Evolutionary conservation across 2,113 vertebrate species (phyloP).

Genomic region (Epinephelus fuscoguttatus): DNA sequence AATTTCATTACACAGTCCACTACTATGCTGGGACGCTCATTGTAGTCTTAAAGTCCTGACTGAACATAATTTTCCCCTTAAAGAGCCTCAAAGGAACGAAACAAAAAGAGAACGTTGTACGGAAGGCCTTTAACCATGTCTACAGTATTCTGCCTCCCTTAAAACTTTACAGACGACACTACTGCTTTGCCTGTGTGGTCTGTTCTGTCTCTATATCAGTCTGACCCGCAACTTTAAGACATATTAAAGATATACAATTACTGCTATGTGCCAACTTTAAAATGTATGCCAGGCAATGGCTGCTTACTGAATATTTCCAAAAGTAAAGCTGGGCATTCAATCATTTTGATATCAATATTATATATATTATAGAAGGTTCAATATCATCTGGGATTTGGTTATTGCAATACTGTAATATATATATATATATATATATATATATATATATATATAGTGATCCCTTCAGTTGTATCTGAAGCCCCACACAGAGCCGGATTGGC

Average conservation of each 20-base stretch:
- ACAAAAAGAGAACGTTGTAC: slow-evolving; percentile 28
- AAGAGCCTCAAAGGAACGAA: slow-evolving; percentile 36
- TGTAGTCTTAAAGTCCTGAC: slow-evolving; percentile 43
- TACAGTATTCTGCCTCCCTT: slow-evolving; percentile 9
- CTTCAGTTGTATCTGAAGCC: not conserved
- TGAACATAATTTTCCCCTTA: slow-evolving; percentile 42
- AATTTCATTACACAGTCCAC: slow-evolving; percentile 57
- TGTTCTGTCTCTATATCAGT: not conserved
- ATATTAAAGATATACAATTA: not conserved
- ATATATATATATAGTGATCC: no score
- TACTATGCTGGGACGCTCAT: slow-evolving; percentile 27
- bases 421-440: no score
- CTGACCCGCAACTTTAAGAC: not conserved
- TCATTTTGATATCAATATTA: not conserved
- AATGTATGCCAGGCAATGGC: not conserved
- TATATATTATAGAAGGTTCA: not conserved
- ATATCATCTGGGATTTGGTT: not conserved
- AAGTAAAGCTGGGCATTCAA: not conserved
- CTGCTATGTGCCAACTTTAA: not conserved
- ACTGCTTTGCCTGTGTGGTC: not conserved
- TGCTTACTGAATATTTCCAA: not conserved
- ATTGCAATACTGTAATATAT: not conserved
- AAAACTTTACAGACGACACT: not conserved
- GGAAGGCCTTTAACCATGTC: not conserved
- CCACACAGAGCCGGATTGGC: no score